These are phyloP conservation scores for Anaspis maculata DNA, from an alignment of 2,888 invertebrate species.

Conservation along the genomic window DNA sequence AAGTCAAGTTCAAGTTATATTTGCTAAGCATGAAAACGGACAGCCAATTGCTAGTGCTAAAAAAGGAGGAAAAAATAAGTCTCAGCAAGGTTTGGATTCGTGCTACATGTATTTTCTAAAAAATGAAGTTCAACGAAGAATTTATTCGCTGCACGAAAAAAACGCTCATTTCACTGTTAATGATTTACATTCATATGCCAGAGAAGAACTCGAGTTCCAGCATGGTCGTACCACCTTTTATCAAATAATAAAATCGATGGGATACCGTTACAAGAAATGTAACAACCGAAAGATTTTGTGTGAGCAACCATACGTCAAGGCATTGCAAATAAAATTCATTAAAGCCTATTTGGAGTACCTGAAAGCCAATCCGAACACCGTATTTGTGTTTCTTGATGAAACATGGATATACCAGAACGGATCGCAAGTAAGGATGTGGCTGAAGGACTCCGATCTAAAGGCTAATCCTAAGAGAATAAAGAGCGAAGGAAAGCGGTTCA, in stretches of 20 bases:
- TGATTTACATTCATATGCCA: not conserved
- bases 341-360: constrained; percentile 1
- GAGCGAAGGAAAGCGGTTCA: constrained; percentile 4
- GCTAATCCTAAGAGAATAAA: too few relatives aligned
- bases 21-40: too few relatives aligned
- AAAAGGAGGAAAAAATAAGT: too few relatives aligned
- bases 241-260: constrained; percentile 3
- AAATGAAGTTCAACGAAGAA: too few relatives aligned
- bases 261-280: constrained; percentile 1
- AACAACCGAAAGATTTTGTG: constrained; percentile 3
- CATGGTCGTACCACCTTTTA: not conserved
- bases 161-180: not conserved
- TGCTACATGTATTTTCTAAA: too few relatives aligned
- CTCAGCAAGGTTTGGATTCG: too few relatives aligned
- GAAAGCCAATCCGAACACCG: not conserved
- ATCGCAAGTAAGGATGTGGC: too few relatives aligned
- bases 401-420: constrained; percentile 4
- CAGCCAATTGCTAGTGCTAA: too few relatives aligned
- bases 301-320: not conserved
- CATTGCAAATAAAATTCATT: constrained; percentile 1
- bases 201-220: not conserved
- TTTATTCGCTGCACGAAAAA: too few relatives aligned
- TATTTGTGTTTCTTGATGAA: constrained; percentile 1
- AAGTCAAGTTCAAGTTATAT: too few relatives aligned
- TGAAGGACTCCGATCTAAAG: not conserved